Conservation (phyloP, 2,888 invertebrate genomes). For the Lasioglossum villosulum region DNA sequence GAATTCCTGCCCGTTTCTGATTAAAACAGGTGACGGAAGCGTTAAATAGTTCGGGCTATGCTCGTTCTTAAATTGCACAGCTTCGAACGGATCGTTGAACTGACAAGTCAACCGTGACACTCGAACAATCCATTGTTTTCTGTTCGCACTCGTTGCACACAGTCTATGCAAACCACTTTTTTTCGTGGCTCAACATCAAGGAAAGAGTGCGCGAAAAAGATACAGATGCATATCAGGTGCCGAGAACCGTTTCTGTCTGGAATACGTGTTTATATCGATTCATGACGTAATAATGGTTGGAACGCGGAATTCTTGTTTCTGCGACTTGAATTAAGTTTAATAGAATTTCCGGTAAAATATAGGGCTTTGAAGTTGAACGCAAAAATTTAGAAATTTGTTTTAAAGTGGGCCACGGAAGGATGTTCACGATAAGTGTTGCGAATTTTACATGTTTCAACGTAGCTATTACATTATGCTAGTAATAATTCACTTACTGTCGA, state of each 20-base stretch:
- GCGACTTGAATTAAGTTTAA: conserved; percentile 9
- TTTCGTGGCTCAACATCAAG: neutral
- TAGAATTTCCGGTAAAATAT: neutral
- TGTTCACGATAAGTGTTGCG: neutral
- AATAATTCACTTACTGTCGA: neutral
- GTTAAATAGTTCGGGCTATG: conserved; percentile 7
- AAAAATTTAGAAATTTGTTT: conserved; percentile 1
- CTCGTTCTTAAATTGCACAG: conserved; percentile 45
- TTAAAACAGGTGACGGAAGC: conserved; percentile 36
- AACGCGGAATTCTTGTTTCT: neutral
- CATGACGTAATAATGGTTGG: neutral
- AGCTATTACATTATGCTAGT: neutral
- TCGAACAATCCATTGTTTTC: conserved; percentile 69
- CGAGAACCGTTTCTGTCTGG: conserved; percentile 4
- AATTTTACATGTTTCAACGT: neutral
- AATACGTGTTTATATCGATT: conserved; percentile 12
- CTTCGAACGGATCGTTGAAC: conserved; percentile 73
- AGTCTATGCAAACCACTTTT: conserved; percentile 23
- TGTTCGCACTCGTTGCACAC: conserved; percentile 51
- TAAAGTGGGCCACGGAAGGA: neutral
- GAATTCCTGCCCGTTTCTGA: neutral
- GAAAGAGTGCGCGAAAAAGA: neutral
- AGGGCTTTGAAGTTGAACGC: neutral
- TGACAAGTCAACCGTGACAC: conserved; percentile 71
- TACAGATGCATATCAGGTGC: conserved; percentile 14